Evolutionary conservation across 2,113 vertebrate genomes (phyloP).

Genomic region (Solea senegalensis): DNA sequence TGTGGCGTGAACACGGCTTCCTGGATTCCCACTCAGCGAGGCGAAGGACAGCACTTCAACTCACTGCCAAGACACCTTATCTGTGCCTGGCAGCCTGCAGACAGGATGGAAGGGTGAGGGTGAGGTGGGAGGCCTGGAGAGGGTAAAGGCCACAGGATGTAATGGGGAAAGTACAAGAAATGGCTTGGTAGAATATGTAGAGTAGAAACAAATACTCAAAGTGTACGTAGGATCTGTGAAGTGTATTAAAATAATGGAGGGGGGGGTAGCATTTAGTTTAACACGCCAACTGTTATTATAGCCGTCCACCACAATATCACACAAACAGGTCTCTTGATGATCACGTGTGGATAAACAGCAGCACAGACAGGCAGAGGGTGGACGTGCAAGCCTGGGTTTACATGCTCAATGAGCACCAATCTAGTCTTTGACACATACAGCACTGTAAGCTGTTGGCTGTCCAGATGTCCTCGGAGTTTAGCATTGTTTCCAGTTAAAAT

Average conservation of each 20-base stretch:
- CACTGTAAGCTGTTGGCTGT: constrained; percentile 12
- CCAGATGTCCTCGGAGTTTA: not conserved
- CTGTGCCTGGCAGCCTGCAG: constrained; percentile 74
- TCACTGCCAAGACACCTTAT: constrained; percentile 79
- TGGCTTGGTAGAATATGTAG: constrained; percentile 14
- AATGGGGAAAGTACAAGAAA: constrained; percentile 32
- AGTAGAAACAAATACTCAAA: constrained; percentile 1
- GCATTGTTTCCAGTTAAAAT: constrained; percentile 29
- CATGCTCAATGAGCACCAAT: not conserved
- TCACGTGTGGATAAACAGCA: not conserved
- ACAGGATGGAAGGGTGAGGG: constrained; percentile 70
- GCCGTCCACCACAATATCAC: not conserved
- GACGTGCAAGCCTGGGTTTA: not conserved
- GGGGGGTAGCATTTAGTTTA: no score
- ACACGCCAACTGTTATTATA: not conserved
- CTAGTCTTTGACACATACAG: not conserved
- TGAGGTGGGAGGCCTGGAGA: constrained; percentile 7
- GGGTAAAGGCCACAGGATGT: constrained; percentile 56
- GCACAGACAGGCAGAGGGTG: not conserved
- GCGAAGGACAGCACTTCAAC: constrained; percentile 69
- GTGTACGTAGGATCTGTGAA: no score
- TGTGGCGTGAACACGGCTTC: constrained; percentile 68
- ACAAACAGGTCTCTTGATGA: constrained; percentile 2
- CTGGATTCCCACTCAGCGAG: constrained; percentile 73
- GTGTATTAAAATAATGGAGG: not conserved